These are phyloP conservation scores for Cerastoderma edule DNA, from an alignment of 2,888 invertebrate genomes.

Conservation along the genomic window DNA sequence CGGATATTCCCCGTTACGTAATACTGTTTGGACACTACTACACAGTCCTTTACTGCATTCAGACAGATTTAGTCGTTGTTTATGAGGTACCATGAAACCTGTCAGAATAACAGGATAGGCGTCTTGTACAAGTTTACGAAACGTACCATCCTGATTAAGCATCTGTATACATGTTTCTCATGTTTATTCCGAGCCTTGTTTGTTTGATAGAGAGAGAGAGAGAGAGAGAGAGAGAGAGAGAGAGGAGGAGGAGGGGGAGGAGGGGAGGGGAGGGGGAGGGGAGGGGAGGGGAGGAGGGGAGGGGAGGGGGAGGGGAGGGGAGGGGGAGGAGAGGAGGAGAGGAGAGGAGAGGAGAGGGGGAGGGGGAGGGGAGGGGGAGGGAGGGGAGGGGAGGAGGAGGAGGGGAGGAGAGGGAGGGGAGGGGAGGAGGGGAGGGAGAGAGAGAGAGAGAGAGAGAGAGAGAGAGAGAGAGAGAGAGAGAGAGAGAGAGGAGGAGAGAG, in stretches of 20 bases:
- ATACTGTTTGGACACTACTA: too few relatives aligned
- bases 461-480: too few relatives aligned
- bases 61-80: too few relatives aligned
- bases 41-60: too few relatives aligned
- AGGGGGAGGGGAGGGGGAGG: background rate
- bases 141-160: too few relatives aligned
- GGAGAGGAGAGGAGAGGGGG: background rate
- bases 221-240: background rate
- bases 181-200: too few relatives aligned
- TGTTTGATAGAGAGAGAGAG: background rate
- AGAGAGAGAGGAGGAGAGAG: background rate
- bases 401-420: background rate
- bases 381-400: background rate
- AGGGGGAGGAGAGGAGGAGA: background rate
- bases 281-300: background rate
- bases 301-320: background rate
- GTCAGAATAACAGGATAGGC: too few relatives aligned
- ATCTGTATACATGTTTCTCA: too few relatives aligned
- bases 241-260: background rate
- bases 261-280: background rate
- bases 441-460: background rate
- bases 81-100: too few relatives aligned
- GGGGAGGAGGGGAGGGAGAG: background rate
- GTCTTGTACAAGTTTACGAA: too few relatives aligned
- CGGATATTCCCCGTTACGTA: too few relatives aligned